These are phyloP conservation scores for Perithous albicinctus DNA, from an alignment of 2,888 invertebrate genomes.

Conservation along the genomic window DNA sequence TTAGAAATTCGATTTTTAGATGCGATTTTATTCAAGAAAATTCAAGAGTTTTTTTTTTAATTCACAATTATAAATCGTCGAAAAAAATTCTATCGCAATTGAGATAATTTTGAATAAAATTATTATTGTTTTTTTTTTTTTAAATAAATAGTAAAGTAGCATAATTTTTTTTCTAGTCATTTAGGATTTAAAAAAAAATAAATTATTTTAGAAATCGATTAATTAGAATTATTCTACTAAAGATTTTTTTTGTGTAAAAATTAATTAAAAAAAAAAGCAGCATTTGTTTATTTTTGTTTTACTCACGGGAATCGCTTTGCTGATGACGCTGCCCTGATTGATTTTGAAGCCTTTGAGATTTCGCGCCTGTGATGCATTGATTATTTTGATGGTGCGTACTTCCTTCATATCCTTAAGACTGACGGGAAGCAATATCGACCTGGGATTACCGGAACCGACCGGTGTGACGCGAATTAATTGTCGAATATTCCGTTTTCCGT, in stretches of 20 bases:
- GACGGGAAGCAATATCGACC: conserved; percentile 90
- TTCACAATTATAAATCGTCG: no score
- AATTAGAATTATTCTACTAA: no score
- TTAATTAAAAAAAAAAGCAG: no score
- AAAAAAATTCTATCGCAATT: no score
- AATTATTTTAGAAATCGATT: no score
- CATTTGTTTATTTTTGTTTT: background rate
- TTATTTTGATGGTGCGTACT: conserved; percentile 90
- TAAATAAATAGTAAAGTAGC: no score
- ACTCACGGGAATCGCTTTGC: conserved; percentile 79
- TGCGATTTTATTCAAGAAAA: background rate
- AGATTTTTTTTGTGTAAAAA: no score
- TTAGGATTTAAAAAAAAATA: no score
- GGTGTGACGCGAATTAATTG: conserved; percentile 83
- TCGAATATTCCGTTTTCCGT: conserved; percentile 79
- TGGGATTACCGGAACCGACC: conserved; percentile 84
- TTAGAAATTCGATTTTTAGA: background rate
- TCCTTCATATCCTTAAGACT: conserved; percentile 90
- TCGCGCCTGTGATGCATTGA: conserved; percentile 87
- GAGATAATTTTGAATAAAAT: no score
- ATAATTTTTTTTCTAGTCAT: no score
- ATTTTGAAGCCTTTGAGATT: conserved; percentile 81
- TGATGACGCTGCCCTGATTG: conserved; percentile 78
- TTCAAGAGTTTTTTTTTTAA: background rate
- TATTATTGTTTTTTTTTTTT: no score